Base-by-base conservation (phyloP, 2,797 vertebrate genomes). In the Sebastes variabilis region DNA sequence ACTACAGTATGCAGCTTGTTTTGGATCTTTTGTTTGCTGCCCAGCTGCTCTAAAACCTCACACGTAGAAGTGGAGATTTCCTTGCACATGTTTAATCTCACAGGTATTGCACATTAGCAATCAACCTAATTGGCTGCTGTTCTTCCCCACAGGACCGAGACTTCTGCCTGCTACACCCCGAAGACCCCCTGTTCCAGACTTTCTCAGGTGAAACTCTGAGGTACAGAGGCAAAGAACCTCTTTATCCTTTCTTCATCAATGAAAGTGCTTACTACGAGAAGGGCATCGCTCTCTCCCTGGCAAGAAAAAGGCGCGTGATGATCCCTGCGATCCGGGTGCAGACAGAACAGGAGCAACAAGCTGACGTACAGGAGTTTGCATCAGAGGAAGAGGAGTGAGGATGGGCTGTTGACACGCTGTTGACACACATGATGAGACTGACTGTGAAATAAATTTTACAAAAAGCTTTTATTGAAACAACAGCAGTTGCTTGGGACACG, bases 221-320 rank as follows among this genome's bases (percentile, higher is more conserved):
- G 8, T 97, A 95, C 8, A 87, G 93, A 60, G 96, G 95, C 36
- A 86, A 70, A 1, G 87, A 94, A 59, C 79, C 91, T 0, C 91
- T 96, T 66, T 96, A 96, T 82, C 96, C 97, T 0, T 84, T 95
- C 82, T 97, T 97, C 85, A 94, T 97, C 83, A 97, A 97, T 0
- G 96, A 97, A 85, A 96, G 96, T 1, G 94, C 96, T 6, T 96
- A 97, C 84, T 96, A 96, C 0, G 95, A 97, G 87, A 97, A 96
- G 79, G 94, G 94, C 8, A 86, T 94, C 0, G 97, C 96, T 5
- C 95, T 97, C 64, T 68, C 91, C 27, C 88, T 96, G 22, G 95
- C 95, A 0, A 88, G 91, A 27, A 94, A 85, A 74, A 94, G 72
- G 68, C 54, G 54, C 1, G 90, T 95, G 69, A 66, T 27, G 69